Conservation (phyloP, 2,113 vertebrate genomes). For the Chelonoidis abingdonii region DNA sequence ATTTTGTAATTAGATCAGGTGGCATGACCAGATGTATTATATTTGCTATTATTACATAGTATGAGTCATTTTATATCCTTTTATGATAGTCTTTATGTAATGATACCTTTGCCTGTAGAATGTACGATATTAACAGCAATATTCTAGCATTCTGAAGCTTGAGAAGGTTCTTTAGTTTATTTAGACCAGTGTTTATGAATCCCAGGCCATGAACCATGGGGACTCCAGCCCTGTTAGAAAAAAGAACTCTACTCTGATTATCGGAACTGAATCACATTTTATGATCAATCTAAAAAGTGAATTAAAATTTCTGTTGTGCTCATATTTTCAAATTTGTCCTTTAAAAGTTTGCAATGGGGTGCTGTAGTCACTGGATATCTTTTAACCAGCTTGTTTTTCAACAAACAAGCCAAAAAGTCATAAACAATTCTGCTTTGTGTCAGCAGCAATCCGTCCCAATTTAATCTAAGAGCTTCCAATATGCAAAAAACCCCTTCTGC, state of each 20-base stretch:
- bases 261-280: conserved; percentile 41
- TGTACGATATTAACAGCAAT: not conserved
- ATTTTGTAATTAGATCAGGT: not conserved
- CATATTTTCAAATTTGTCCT: conserved; percentile 34
- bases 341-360: conserved; percentile 33
- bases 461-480: conserved; percentile 54
- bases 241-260: not conserved
- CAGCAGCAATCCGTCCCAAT: conserved; percentile 21
- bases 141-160: not conserved
- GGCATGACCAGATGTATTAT: not conserved
- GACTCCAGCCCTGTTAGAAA: not conserved
- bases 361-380: conserved; percentile 15
- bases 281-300: not conserved
- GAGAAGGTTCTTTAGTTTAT: not conserved
- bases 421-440: conserved; percentile 29
- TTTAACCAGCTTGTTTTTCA: conserved; percentile 41
- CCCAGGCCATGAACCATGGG: not conserved
- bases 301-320: not conserved
- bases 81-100: not conserved
- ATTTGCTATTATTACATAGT: not conserved
- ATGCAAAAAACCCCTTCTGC: conserved; percentile 16
- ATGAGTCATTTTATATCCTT: not conserved
- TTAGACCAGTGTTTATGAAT: not conserved
- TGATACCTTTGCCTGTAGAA: too few species aligned
- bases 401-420: conserved; percentile 33